Conservation (phyloP, 2,888 invertebrate species). For the Beris morrisii region DNA sequence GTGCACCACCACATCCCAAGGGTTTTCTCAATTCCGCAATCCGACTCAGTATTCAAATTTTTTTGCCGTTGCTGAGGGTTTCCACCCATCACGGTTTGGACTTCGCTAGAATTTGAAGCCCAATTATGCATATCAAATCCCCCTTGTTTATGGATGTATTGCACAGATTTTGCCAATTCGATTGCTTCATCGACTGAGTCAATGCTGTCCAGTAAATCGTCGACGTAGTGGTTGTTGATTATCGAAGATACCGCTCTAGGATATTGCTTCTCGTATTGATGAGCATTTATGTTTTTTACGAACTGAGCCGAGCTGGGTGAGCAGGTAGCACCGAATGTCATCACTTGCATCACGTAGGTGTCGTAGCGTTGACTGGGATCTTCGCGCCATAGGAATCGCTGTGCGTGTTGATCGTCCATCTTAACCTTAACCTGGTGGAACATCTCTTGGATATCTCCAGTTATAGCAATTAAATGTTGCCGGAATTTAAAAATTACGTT, state of each 20-base stretch:
- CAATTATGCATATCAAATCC: not conserved
- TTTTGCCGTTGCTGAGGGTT: slow-evolving; percentile 17
- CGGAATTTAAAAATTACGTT: slow-evolving; percentile 50
- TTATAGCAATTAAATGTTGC: slow-evolving; percentile 46
- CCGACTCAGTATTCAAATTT: not conserved
- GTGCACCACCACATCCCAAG: slow-evolving; percentile 31
- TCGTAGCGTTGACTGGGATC: slow-evolving; percentile 31
- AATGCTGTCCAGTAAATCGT: slow-evolving; percentile 34
- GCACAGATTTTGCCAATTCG: not conserved
- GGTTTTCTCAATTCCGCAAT: slow-evolving; percentile 12
- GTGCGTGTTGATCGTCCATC: slow-evolving; percentile 44
- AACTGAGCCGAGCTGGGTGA: slow-evolving; percentile 39
- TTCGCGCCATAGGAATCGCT: slow-evolving; percentile 46
- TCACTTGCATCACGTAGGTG: slow-evolving; percentile 40
- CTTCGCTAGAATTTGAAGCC: slow-evolving; percentile 1
- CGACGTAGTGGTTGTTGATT: slow-evolving; percentile 29
- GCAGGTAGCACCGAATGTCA: slow-evolving; percentile 43
- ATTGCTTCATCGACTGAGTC: slow-evolving; percentile 27
- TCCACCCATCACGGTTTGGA: not conserved
- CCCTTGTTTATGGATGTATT: not conserved
- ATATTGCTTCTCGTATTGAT: slow-evolving; percentile 3
- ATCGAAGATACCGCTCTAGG: slow-evolving; percentile 30
- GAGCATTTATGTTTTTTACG: slow-evolving; percentile 31
- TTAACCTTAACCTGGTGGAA: slow-evolving; percentile 43
- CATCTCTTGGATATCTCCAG: slow-evolving; percentile 45